Conservation (phyloP, 2,113 vertebrate species). For the Pseudolaguvia tuberculata region DNA sequence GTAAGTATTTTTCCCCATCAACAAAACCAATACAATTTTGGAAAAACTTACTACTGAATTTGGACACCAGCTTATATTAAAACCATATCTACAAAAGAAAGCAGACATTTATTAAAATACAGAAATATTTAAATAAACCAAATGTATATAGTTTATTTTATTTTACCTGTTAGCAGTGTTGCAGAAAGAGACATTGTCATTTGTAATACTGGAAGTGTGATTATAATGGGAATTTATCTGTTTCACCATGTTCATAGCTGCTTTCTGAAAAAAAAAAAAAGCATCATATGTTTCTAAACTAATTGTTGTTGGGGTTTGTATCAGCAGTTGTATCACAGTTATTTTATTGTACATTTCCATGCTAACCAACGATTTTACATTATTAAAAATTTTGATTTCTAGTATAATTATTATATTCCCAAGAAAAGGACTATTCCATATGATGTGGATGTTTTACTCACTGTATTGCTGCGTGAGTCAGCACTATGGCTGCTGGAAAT, state of each 20-base stretch:
- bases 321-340: neutral
- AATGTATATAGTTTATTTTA: neutral
- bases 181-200: slow-evolving; percentile 13
- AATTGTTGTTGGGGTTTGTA: too few species aligned
- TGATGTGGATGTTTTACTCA: slow-evolving; percentile 27
- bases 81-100: slow-evolving; percentile 49
- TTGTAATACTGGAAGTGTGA: slow-evolving; percentile 21
- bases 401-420: too few species aligned
- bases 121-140: neutral
- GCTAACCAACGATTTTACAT: neutral
- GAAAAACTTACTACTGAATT: slow-evolving; percentile 1
- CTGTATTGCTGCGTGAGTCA: slow-evolving; percentile 51
- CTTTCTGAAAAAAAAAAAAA: neutral
- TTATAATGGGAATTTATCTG: slow-evolving; percentile 63
- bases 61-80: slow-evolving; percentile 54
- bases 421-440: neutral
- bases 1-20: neutral
- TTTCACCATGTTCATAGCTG: slow-evolving; percentile 34
- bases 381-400: too few species aligned
- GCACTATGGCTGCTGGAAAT: neutral
- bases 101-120: neutral
- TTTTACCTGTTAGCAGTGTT: slow-evolving; percentile 52
- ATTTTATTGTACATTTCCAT: neutral
- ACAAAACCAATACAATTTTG: neutral
- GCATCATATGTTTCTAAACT: neutral